Conservation (phyloP, 2,888 invertebrate genomes). For the Drosophila bunnanda region DNA sequence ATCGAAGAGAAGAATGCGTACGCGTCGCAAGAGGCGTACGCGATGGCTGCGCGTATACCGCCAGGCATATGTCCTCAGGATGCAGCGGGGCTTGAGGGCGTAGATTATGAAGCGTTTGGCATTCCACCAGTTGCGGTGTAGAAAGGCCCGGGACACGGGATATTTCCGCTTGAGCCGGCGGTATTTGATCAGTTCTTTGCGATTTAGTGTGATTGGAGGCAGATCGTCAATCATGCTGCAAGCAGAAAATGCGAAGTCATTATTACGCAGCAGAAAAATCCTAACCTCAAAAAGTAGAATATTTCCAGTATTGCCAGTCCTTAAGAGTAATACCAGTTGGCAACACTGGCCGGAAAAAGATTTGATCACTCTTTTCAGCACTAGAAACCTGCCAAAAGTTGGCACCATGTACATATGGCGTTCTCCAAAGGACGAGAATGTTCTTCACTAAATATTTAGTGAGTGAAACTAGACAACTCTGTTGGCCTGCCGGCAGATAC, state of each 20-base stretch:
- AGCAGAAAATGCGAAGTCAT: not conserved
- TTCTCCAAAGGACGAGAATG: not conserved
- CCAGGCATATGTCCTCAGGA: slow-evolving; percentile 72
- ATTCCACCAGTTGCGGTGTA: slow-evolving; percentile 73
- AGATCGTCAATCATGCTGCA: slow-evolving; percentile 58
- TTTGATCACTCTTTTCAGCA: not conserved
- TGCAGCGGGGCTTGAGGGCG: slow-evolving; percentile 74
- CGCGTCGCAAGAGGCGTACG: slow-evolving; percentile 66
- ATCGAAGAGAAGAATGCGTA: slow-evolving; percentile 77
- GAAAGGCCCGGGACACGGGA: slow-evolving; percentile 75
- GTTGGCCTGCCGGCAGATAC: slow-evolving; percentile 24
- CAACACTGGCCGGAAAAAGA: slow-evolving; percentile 18
- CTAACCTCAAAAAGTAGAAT: slow-evolving; percentile 3
- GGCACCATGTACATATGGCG: not conserved
- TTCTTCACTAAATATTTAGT: not conserved
- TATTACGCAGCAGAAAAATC: slow-evolving; percentile 4
- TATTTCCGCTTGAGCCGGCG: slow-evolving; percentile 71
- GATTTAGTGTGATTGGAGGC: slow-evolving; percentile 58
- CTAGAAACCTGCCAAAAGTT: not conserved
- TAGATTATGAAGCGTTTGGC: slow-evolving; percentile 76
- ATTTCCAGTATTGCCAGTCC: not conserved
- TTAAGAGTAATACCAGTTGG: not conserved
- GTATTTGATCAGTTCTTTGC: slow-evolving; percentile 66
- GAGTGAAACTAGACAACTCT: slow-evolving; percentile 40
- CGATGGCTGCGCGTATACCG: slow-evolving; percentile 60